Percentiles rank a stretch among this genome's conserved stretches.
Conservation (phyloP, 1,140 invertebrate species). For the Dreissena rostriformis region DNA sequence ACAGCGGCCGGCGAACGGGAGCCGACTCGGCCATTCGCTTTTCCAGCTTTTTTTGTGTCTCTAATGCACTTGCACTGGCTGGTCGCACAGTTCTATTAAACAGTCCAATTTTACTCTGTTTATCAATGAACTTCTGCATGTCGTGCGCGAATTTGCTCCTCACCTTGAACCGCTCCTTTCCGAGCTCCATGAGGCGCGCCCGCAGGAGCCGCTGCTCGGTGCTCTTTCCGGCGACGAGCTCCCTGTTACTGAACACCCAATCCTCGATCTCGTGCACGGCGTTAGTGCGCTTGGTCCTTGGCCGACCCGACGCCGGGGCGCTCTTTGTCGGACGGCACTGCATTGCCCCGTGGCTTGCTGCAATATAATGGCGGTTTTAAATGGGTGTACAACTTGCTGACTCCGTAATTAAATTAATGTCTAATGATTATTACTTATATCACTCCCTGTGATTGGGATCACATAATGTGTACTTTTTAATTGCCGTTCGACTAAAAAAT, state of each 20-base stretch:
- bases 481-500: too few relatives aligned
- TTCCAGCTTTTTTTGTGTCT: neutral
- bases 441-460: too few relatives aligned
- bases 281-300: constrained; percentile 13
- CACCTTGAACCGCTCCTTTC: constrained; percentile 50
- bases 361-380: too few relatives aligned
- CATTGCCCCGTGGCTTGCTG: neutral
- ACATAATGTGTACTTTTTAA: too few relatives aligned
- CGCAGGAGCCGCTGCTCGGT: constrained; percentile 42
- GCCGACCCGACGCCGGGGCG: constrained; percentile 27
- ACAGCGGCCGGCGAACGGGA: neutral
- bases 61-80: constrained; percentile 1
- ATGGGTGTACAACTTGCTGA: too few relatives aligned
- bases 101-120: constrained; percentile 36
- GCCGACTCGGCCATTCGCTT: neutral
- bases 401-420: too few relatives aligned
- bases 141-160: constrained; percentile 36
- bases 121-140: constrained; percentile 44
- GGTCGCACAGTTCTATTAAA: constrained; percentile 2
- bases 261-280: constrained; percentile 45
- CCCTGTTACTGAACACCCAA: constrained; percentile 45
- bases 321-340: constrained; percentile 21
- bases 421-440: too few relatives aligned
- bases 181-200: constrained; percentile 40
- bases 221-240: constrained; percentile 24